Evolutionary conservation across 2,888 invertebrate species (phyloP), one percentile per base, ranked within the genome.

Genomic region (Priocnemis perturbator): DNA sequence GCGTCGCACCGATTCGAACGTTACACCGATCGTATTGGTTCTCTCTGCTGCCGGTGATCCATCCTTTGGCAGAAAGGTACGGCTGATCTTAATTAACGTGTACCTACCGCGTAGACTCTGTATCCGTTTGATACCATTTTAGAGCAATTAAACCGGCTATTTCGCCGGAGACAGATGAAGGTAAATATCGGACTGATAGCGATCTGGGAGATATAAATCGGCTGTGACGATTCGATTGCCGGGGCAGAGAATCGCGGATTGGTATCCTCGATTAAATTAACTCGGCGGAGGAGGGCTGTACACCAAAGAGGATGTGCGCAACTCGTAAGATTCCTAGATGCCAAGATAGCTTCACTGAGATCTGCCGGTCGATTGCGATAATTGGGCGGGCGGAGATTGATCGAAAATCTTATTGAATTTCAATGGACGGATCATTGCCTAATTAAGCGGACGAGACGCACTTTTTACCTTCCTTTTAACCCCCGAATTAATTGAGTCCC

Each of bases 331-430:
- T 84, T 83, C 81, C 77, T 82, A 84, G 87, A 87, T 87, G 80
- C 78, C 79, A 66, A 82, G 87, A 86, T 88, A 85, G 76, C 87
- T 88, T 88, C 86, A 82, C 82, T 9, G 37, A 37, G 37, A 85
- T 87, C 87, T 83, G 81, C 81, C 83, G 84, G 75, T 69, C 83
- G 85, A 86, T 87, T 85, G 86, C 83, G 82, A 85, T 88, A 86
- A 87, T 87, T 88, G 85, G 85, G 67, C 81, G 79, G 76, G 26
- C 56, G 47, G 55, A 64, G 76, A 85, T 84, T 77, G 83, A 83
- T 85, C 80, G 80, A 79, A 80, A 79, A 76, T 77, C 77, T 78
- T 69, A 74, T 79, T 77, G 73, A 76, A 74, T 77, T 76, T 76
- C 76, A 83, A 79, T 74, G 72, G 60, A 53, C 66, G 59, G 61